Percentiles rank a stretch among this genome's conserved stretches.
Evolutionary conservation across 2,113 vertebrate genomes (phyloP).

Genomic region (Paedocypris sp.): DNA sequence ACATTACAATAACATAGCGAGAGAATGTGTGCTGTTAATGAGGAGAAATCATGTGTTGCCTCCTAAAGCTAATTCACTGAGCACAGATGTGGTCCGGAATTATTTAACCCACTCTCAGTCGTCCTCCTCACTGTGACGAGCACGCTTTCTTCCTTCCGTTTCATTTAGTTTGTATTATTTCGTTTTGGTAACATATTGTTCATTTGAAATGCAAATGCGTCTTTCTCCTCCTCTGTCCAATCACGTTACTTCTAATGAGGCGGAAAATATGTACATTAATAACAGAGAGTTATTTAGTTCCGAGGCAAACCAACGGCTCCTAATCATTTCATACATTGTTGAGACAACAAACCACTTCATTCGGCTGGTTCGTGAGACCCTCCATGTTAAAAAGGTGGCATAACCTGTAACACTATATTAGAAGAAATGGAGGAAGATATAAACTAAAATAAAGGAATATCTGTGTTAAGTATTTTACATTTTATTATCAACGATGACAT

Average conservation of each 20-base stretch:
- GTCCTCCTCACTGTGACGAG: conserved; percentile 14
- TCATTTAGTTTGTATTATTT: conserved; percentile 22
- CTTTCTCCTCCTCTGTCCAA: conserved; percentile 47
- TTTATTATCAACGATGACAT: no score
- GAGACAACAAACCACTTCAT: conserved; percentile 84
- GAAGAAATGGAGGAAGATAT: no score
- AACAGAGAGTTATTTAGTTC: conserved; percentile 83
- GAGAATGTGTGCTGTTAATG: conserved; percentile 53
- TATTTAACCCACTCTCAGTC: conserved; percentile 47
- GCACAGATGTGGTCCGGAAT: conserved; percentile 63
- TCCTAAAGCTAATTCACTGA: conserved; percentile 52
- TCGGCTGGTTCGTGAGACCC: conserved; percentile 79
- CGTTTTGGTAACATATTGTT: conserved; percentile 46
- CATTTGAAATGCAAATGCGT: conserved; percentile 69
- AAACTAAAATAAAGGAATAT: no score
- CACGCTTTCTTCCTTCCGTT: not conserved
- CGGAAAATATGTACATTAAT: conserved; percentile 78
- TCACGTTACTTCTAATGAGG: conserved; percentile 66
- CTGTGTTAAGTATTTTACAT: no score
- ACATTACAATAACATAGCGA: conserved; percentile 30
- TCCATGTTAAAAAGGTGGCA: no score
- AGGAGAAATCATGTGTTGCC: conserved; percentile 56
- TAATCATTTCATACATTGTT: conserved; percentile 86
- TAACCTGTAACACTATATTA: no score
- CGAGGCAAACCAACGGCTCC: conserved; percentile 82